These are phyloP conservation scores for Pachypanchax playfairii DNA, from an alignment of 2,113 vertebrate genomes.

Conservation along the genomic window DNA sequence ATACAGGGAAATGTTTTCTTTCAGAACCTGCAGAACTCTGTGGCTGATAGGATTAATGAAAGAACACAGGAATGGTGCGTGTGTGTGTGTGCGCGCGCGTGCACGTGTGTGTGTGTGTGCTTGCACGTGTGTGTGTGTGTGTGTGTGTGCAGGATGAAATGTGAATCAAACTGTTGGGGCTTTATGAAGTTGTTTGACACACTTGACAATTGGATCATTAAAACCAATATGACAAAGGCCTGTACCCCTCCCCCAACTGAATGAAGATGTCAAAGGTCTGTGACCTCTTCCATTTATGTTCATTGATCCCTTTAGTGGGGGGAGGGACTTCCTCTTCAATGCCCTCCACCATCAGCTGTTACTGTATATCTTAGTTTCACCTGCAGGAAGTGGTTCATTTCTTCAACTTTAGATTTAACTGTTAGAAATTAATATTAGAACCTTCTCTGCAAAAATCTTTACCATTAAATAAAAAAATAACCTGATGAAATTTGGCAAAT, in stretches of 20 bases:
- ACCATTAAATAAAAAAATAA: too few relatives aligned
- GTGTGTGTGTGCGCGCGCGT: too few relatives aligned
- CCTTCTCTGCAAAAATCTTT: too few relatives aligned
- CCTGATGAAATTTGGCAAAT: too few relatives aligned
- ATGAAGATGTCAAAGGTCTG: slow-evolving; percentile 81
- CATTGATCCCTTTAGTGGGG: slow-evolving; percentile 76
- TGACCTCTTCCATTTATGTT: slow-evolving; percentile 82
- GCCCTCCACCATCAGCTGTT: slow-evolving; percentile 70
- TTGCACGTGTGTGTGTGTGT: too few relatives aligned
- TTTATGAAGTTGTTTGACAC: slow-evolving; percentile 68
- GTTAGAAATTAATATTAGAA: too few relatives aligned
- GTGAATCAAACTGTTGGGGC: slow-evolving; percentile 46
- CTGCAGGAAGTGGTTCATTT: slow-evolving; percentile 49
- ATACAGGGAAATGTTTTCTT: background rate
- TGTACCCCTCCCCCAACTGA: slow-evolving; percentile 68
- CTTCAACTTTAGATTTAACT: background rate
- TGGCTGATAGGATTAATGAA: background rate
- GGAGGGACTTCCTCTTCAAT: slow-evolving; percentile 65
- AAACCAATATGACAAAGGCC: slow-evolving; percentile 77
- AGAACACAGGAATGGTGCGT: background rate
- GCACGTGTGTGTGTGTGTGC: too few relatives aligned
- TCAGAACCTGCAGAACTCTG: slow-evolving; percentile 8
- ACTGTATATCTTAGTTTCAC: slow-evolving; percentile 73
- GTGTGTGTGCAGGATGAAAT: background rate
- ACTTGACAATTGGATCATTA: slow-evolving; percentile 77